Conservation (phyloP, 2,888 invertebrate species). For the Drosophila kokeensis region DNA sequence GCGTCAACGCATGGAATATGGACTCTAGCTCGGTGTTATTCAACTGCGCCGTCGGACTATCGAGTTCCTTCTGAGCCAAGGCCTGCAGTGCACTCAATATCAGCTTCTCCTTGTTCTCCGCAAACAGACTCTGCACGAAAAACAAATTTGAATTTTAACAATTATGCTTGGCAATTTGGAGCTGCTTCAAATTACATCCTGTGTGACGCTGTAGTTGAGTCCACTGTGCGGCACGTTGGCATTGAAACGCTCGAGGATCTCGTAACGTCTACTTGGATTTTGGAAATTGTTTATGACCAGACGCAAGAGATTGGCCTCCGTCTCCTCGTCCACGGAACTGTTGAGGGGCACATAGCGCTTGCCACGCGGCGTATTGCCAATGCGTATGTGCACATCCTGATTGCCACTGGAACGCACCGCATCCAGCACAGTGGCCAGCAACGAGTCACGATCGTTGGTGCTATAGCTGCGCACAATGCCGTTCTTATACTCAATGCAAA, state of each 20-base stretch:
- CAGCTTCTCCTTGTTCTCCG: conserved; percentile 98
- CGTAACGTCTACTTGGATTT: conserved; percentile 87
- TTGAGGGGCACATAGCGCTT: conserved; percentile 95
- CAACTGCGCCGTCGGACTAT: conserved; percentile 87
- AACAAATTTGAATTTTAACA: background rate
- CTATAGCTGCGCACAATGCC: conserved; percentile 95
- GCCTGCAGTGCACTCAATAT: conserved; percentile 96
- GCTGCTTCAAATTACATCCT: conserved; percentile 91
- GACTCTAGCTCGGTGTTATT: conserved; percentile 93
- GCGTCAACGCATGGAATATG: conserved; percentile 96
- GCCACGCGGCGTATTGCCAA: conserved; percentile 93
- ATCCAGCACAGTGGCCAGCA: conserved; percentile 97
- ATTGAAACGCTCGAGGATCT: conserved; percentile 97
- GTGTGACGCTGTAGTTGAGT: conserved; percentile 96
- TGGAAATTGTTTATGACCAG: conserved; percentile 87
- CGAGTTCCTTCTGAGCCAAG: conserved; percentile 90
- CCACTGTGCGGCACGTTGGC: conserved; percentile 99
- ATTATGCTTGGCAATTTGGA: too few relatives aligned
- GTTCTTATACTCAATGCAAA: conserved; percentile 96
- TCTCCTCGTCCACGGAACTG: conserved; percentile 97
- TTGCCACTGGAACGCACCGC: conserved; percentile 99
- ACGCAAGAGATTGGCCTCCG: conserved; percentile 92
- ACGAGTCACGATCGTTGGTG: conserved; percentile 97
- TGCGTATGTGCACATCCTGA: conserved; percentile 97
- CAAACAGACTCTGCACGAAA: conserved; percentile 93